Conservation (phyloP, 2,888 invertebrate species). For the Parnassius orleans region DNA sequence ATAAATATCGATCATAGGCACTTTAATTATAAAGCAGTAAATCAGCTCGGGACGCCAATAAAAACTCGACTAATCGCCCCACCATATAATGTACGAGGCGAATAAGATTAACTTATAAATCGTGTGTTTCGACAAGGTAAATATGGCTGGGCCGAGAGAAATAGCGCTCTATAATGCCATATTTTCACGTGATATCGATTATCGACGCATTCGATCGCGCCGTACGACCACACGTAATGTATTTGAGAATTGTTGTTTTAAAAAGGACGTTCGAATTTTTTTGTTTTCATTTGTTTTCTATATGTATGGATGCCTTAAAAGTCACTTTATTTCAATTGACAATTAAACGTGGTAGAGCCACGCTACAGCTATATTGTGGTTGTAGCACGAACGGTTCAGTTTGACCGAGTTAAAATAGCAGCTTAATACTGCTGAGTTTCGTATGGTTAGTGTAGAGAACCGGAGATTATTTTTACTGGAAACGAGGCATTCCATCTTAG, state of each 20-base stretch:
- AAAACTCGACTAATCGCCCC: slow-evolving; percentile 33
- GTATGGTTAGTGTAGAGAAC: too few relatives aligned
- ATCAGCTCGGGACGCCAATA: slow-evolving; percentile 34
- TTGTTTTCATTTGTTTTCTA: neutral
- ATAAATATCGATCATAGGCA: slow-evolving; percentile 33
- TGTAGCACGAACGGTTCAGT: too few relatives aligned
- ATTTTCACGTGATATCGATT: slow-evolving; percentile 35
- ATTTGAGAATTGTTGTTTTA: slow-evolving; percentile 34
- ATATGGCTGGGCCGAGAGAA: slow-evolving; percentile 31
- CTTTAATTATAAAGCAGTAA: slow-evolving; percentile 36
- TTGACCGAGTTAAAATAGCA: too few relatives aligned
- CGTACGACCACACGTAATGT: slow-evolving; percentile 46
- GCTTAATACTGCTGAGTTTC: too few relatives aligned
- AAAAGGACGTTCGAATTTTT: neutral
- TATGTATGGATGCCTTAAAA: neutral
- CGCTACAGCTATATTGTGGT: too few relatives aligned
- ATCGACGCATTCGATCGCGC: slow-evolving; percentile 38
- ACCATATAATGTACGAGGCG: slow-evolving; percentile 29
- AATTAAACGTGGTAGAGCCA: too few relatives aligned
- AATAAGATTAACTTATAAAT: slow-evolving; percentile 46
- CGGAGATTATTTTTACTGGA: too few relatives aligned
- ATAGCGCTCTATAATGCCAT: slow-evolving; percentile 34
- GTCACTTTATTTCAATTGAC: too few relatives aligned
- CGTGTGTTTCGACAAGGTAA: slow-evolving; percentile 37
- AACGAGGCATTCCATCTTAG: too few relatives aligned